phyloP scores from a whole-genome alignment of 1,140 invertebrate genomes.

The Bombus difficillimus region DNA sequence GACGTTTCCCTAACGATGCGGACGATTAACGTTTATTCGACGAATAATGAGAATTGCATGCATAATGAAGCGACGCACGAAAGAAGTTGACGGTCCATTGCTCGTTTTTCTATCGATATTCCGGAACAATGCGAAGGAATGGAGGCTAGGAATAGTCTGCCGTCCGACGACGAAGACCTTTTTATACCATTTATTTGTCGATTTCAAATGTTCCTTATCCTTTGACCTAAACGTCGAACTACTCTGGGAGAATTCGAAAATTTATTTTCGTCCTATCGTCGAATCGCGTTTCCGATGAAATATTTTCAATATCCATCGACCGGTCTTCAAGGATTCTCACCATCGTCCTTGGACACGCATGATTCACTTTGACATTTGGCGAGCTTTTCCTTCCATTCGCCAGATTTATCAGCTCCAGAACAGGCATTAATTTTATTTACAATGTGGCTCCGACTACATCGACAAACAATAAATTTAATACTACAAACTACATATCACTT shows the following conservation, averaged over 20 bases:
- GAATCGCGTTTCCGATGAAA: neutral
- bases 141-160: neutral
- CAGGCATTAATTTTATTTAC: neutral
- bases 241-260: neutral
- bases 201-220: neutral
- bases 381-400: neutral
- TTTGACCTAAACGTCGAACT: too few relatives aligned
- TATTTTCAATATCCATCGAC: neutral
- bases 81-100: neutral
- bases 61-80: slow-evolving; percentile 29
- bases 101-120: slow-evolving; percentile 24
- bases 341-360: too few relatives aligned
- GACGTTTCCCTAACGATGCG: slow-evolving; percentile 8
- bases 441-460: neutral
- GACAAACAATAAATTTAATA: neutral
- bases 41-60: slow-evolving; percentile 35
- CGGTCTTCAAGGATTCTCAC: neutral
- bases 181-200: neutral
- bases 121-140: neutral
- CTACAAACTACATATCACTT: too few relatives aligned
- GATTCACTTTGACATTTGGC: neutral
- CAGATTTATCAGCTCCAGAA: neutral
- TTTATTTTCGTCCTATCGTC: neutral
- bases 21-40: slow-evolving; percentile 32
- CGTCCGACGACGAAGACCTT: neutral